Conservation (phyloP, 1,140 invertebrate species). For the Drosophila cardini region DNA sequence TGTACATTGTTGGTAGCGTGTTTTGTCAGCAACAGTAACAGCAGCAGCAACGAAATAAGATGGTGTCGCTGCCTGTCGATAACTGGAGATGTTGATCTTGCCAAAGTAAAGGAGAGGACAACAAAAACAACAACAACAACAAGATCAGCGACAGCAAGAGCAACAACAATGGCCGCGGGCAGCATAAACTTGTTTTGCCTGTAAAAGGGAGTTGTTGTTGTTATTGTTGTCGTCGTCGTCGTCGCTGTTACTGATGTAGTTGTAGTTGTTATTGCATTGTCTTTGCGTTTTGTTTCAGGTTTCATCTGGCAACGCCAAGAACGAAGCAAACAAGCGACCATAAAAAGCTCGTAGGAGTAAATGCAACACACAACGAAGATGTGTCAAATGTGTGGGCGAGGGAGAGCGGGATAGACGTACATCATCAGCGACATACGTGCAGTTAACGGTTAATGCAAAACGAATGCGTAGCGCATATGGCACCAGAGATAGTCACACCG, state of each 20-base stretch:
- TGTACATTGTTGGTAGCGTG: constrained; percentile 47
- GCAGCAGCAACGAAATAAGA: constrained; percentile 54
- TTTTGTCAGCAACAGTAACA: constrained; percentile 48
- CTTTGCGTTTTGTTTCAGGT: constrained; percentile 81
- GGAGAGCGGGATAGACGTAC: constrained; percentile 18
- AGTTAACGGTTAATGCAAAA: constrained; percentile 82
- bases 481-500: constrained; percentile 52
- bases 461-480: constrained; percentile 74
- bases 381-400: constrained; percentile 76
- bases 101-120: constrained; percentile 63
- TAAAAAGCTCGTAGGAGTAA: constrained; percentile 78
- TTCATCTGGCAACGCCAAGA: constrained; percentile 79
- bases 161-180: constrained; percentile 67
- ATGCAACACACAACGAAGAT: constrained; percentile 71
- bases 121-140: constrained; percentile 41
- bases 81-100: constrained; percentile 81
- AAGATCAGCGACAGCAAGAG: constrained; percentile 53
- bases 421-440: constrained; percentile 59
- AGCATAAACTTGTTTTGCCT: constrained; percentile 80
- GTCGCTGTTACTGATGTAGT: constrained; percentile 2
- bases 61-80: constrained; percentile 71
- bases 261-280: constrained; percentile 70
- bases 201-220: constrained; percentile 76
- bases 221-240: constrained; percentile 41
- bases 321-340: constrained; percentile 73